Base-by-base conservation (phyloP, 53 echinoderm and acorn worm genomes). In the Zoroaster sp. region DNA sequence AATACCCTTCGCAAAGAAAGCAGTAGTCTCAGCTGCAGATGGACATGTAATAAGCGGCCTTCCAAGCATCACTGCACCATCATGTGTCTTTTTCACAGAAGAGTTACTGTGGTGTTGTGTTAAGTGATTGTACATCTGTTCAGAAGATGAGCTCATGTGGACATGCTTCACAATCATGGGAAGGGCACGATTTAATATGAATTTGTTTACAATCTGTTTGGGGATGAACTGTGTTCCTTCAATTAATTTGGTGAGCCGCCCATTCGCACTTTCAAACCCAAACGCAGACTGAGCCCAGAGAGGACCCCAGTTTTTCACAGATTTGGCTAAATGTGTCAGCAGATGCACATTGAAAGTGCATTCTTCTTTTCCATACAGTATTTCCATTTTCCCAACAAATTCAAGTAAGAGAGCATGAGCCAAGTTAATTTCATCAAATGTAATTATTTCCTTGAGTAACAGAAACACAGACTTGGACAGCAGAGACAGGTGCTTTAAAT, bases 241-340 rank as follows among this genome's bases (percentile, higher is more conserved):
- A 41, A 80, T 80, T 21, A 87, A 77, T 10, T 76, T 87, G 32
- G 38, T 49, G 21, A 93, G 49, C 1, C 20, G 10, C 13, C 90
- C 81, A 74, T 90, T 93, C 40, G 75, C 80, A 12, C 78, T 47
- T 87, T 93, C 90, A 87, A 93, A 90, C 3, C 87, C 35, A 80
- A 93, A 93, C 17, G 90, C 87, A 39, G 93, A 93, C 2, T 82
- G 59, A 21, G 90, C 87, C 93, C 90, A 90, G 8, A 93, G 40
- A 18, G 93, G 93, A 35, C 90, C 90, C 90, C 93, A 90, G 46
- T 93, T 80, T 35, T 72, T 52, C 3, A 93, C 93, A 66, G 69
- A 83, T 46, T 90, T 80, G 13, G 87, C 74, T n/a, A 90, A 37
- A 45, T 92, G 83, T 3, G 69, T 74, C 12, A 92, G 74, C 13